phyloP scores from a whole-genome alignment of 2,888 invertebrate species.

The Trachelus stipa region DNA sequence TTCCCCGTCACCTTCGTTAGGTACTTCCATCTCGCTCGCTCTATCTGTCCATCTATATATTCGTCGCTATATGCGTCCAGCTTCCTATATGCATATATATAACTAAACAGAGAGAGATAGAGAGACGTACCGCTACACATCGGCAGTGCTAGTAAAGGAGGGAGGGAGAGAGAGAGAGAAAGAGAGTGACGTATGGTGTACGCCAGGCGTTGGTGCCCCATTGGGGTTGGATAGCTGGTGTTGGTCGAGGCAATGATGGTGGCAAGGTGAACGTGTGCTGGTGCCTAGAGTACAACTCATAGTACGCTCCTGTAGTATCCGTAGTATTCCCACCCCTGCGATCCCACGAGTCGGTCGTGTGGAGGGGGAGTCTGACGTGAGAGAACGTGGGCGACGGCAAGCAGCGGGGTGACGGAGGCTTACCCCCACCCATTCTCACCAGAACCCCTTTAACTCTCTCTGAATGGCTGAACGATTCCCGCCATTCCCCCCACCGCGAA shows the following conservation, averaged over 20 bases:
- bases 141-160: not conserved
- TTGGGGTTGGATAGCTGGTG: not conserved
- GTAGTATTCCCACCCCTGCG: slow-evolving; percentile 47
- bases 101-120: slow-evolving; percentile 13
- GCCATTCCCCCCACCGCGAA: slow-evolving; percentile 22
- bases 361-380: not conserved
- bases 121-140: slow-evolving; percentile 11
- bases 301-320: slow-evolving; percentile 58
- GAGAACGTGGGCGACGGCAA: not conserved
- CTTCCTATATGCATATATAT: not conserved
- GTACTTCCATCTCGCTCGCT: not conserved
- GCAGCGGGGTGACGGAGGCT: not conserved
- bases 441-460: slow-evolving; percentile 23
- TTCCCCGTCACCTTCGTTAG: not conserved
- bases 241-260: not conserved
- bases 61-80: not conserved
- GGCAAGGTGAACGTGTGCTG: slow-evolving; percentile 33
- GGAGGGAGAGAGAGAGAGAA: slow-evolving; percentile 3
- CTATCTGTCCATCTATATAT: not conserved
- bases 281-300: slow-evolving; percentile 55
- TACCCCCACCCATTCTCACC: not conserved
- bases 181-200: slow-evolving; percentile 10
- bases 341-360: slow-evolving; percentile 2
- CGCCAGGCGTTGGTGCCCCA: not conserved
- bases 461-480: slow-evolving; percentile 39